Percentiles rank a stretch among this genome's conserved stretches.
These are phyloP conservation scores for Pseudochirops cupreus DNA, from an alignment of 2,797 vertebrate species.

Conservation along the genomic window DNA sequence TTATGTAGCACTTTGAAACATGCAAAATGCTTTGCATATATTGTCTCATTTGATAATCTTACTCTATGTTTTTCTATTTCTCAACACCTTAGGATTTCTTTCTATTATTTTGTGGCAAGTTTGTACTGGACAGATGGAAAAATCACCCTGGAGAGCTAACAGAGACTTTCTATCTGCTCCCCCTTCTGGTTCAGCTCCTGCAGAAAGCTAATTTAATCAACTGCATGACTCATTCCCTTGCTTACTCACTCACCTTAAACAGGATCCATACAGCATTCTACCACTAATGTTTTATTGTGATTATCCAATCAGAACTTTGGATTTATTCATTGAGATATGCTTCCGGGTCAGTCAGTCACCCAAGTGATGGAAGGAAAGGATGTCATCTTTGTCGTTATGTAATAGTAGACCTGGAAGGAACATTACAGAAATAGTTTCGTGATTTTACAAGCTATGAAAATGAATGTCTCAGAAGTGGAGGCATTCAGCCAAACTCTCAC, in stretches of 20 bases:
- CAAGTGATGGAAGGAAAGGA: conserved; percentile 41
- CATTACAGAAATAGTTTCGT: too few relatives aligned
- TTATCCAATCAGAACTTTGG: conserved; percentile 62
- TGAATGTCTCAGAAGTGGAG: too few relatives aligned
- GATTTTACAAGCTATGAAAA: too few relatives aligned
- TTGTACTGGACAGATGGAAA: conserved; percentile 70
- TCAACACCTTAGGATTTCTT: conserved; percentile 71
- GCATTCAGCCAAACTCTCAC: too few relatives aligned
- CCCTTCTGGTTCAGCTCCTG: conserved; percentile 73
- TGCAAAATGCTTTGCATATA: too few relatives aligned
- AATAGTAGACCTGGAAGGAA: too few relatives aligned
- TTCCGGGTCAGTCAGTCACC: conserved; percentile 58
- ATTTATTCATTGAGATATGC: conserved; percentile 45
- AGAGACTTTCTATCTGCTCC: conserved; percentile 66
- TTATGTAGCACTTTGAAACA: too few relatives aligned
- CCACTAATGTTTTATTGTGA: conserved; percentile 75
- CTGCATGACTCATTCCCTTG: conserved; percentile 72
- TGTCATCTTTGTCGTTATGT: too few relatives aligned
- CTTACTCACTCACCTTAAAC: conserved; percentile 73
- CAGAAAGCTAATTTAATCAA: conserved; percentile 72
- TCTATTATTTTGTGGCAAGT: conserved; percentile 69
- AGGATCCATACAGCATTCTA: conserved; percentile 68
- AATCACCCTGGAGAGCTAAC: conserved; percentile 70
- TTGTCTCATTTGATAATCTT: not conserved
- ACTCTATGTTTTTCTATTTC: conserved; percentile 65